phyloP scores from a whole-genome alignment of 2,797 vertebrate genomes.

The Xenopus petersii region DNA sequence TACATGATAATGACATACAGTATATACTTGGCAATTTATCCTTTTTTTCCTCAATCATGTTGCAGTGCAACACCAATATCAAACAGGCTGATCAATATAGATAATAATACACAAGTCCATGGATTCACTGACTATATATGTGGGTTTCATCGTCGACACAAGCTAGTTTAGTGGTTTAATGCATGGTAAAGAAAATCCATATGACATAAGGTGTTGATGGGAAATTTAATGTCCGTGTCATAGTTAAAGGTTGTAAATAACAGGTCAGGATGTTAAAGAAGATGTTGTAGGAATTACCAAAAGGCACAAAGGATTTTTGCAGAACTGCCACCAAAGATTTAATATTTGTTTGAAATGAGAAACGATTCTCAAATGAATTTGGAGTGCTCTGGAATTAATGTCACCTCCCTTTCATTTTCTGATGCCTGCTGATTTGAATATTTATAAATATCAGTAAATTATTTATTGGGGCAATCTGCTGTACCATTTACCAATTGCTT shows the following conservation, averaged over 20 bases:
- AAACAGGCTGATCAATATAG: too few relatives aligned
- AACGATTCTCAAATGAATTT: constrained; percentile 67
- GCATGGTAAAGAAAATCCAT: neutral
- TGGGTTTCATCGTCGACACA: too few relatives aligned
- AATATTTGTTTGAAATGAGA: constrained; percentile 69
- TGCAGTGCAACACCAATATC: too few relatives aligned
- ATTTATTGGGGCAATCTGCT: constrained; percentile 99
- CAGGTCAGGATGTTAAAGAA: constrained; percentile 15
- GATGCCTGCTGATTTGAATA: constrained; percentile 93
- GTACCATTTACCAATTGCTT: constrained; percentile 73
- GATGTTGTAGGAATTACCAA: constrained; percentile 27
- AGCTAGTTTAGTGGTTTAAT: neutral
- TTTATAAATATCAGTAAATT: constrained; percentile 99
- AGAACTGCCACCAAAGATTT: constrained; percentile 60
- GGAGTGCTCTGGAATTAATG: constrained; percentile 64
- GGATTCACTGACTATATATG: too few relatives aligned
- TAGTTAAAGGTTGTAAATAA: neutral
- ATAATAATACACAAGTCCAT: too few relatives aligned
- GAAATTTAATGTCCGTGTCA: neutral
- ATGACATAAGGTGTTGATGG: neutral
- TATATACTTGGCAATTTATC: too few relatives aligned
- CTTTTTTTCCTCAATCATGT: too few relatives aligned
- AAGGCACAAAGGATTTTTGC: constrained; percentile 26
- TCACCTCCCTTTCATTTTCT: constrained; percentile 69
- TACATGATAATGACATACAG: too few relatives aligned